Evolutionary conservation across 1,140 invertebrate species (phyloP).

Genomic region (Leptinotarsa undecemlineata): DNA sequence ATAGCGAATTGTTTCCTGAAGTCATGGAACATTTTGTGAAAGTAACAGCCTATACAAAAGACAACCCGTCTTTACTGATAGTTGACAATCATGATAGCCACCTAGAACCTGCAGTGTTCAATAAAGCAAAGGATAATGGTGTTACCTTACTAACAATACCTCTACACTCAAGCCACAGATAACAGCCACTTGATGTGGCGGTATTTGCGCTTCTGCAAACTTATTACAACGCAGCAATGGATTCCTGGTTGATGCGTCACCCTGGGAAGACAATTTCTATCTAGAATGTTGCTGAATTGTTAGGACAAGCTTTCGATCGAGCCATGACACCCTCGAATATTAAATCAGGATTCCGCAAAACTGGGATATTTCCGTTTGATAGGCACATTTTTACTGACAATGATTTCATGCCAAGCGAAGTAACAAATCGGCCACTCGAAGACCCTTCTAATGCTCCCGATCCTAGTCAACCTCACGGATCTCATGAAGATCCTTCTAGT

Average conservation of each 20-base stretch:
- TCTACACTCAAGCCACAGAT: constrained; percentile 56
- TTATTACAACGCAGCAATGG: constrained; percentile 32
- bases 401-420: constrained; percentile 49
- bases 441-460: too few species aligned
- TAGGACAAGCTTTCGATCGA: constrained; percentile 33
- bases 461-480: not conserved
- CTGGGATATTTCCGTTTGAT: constrained; percentile 55
- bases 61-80: constrained; percentile 52
- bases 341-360: too few species aligned
- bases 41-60: too few species aligned
- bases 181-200: constrained; percentile 58
- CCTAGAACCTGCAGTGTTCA: constrained; percentile 49
- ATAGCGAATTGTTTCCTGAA: constrained; percentile 7
- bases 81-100: constrained; percentile 55
- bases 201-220: constrained; percentile 54
- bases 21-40: constrained; percentile 27
- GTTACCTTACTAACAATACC: constrained; percentile 56
- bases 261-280: constrained; percentile 46
- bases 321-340: constrained; percentile 52
- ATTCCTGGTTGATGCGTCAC: constrained; percentile 52
- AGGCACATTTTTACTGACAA: constrained; percentile 51
- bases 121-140: constrained; percentile 48
- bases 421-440: constrained; percentile 36
- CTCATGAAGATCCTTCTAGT: not conserved
- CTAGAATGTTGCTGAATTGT: constrained; percentile 27